Evolutionary conservation across 2,113 vertebrate genomes (phyloP).

Genomic region (Addax nasomaculatus): DNA sequence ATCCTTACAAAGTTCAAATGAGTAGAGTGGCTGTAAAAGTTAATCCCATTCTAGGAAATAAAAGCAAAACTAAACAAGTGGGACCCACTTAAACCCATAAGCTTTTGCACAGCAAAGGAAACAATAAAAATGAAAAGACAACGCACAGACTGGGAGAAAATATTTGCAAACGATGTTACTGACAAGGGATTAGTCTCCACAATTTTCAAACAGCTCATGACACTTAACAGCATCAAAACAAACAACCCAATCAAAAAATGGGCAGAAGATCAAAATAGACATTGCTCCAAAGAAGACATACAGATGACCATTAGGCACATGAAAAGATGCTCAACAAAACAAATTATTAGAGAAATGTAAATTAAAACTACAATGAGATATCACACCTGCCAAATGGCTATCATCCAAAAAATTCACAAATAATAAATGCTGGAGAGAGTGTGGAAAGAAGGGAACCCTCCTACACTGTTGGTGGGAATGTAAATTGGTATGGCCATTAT

Average conservation of each 20-base stretch:
- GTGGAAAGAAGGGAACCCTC: not conserved
- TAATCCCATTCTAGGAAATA: not conserved
- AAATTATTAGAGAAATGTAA: not conserved
- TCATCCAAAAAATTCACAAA: not conserved
- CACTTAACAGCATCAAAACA: not conserved
- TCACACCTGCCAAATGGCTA: not conserved
- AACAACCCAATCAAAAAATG: not conserved
- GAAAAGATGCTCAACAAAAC: not conserved
- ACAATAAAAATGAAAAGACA: not conserved
- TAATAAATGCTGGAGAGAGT: not conserved
- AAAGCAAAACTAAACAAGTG: not conserved
- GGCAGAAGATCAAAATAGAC: not conserved
- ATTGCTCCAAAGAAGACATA: not conserved
- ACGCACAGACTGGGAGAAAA: not conserved
- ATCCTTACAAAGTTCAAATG: not conserved
- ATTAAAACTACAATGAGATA: not conserved
- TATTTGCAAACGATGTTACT: not conserved
- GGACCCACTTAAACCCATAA: not conserved
- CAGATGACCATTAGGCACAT: not conserved
- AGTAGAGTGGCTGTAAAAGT: not conserved
- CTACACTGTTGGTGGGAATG: not conserved
- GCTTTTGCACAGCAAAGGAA: not conserved
- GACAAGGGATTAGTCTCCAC: not conserved
- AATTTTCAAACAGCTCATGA: not conserved
- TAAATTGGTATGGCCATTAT: not conserved